phyloP scores from a whole-genome alignment of 1,140 invertebrate species.

The Zelostemma sp. region DNA sequence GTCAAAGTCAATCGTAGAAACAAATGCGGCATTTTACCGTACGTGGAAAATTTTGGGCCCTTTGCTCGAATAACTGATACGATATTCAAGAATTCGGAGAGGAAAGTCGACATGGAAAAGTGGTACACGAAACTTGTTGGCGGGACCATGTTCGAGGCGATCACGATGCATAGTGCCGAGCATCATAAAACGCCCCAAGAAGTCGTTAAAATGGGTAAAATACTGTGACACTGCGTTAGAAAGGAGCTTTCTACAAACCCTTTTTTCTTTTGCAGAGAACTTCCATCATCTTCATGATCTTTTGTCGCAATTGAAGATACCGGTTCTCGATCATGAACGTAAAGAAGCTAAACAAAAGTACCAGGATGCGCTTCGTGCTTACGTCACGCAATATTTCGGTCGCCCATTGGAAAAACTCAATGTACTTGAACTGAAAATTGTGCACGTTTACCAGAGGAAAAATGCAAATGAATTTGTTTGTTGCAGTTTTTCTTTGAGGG shows the following conservation, averaged over 20 bases:
- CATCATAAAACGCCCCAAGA: constrained; percentile 94
- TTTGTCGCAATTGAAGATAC: constrained; percentile 91
- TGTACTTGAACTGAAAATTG: constrained; percentile 72
- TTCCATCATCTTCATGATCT: constrained; percentile 94
- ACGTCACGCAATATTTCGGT: constrained; percentile 96
- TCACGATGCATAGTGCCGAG: constrained; percentile 83
- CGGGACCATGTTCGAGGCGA: constrained; percentile 88
- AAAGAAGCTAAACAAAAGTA: constrained; percentile 95
- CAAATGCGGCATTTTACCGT: constrained; percentile 93
- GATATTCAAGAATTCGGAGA: constrained; percentile 88
- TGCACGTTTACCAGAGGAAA: too few species aligned
- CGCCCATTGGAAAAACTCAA: constrained; percentile 95
- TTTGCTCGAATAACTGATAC: constrained; percentile 89
- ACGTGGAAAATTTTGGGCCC: constrained; percentile 90
- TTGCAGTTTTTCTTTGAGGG: constrained; percentile 94
- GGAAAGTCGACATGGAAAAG: constrained; percentile 95
- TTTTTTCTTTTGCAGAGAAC: constrained; percentile 82
- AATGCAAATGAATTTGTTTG: background rate
- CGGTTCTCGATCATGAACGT: constrained; percentile 86
- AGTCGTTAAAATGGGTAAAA: constrained; percentile 91
- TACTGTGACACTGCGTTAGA: too few species aligned
- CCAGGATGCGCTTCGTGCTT: constrained; percentile 88
- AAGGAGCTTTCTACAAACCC: too few species aligned
- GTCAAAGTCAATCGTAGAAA: constrained; percentile 77
- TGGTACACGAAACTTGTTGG: constrained; percentile 90